These are phyloP conservation scores for Protonemura montana DNA, from an alignment of 2,888 invertebrate species.

Conservation along the genomic window DNA sequence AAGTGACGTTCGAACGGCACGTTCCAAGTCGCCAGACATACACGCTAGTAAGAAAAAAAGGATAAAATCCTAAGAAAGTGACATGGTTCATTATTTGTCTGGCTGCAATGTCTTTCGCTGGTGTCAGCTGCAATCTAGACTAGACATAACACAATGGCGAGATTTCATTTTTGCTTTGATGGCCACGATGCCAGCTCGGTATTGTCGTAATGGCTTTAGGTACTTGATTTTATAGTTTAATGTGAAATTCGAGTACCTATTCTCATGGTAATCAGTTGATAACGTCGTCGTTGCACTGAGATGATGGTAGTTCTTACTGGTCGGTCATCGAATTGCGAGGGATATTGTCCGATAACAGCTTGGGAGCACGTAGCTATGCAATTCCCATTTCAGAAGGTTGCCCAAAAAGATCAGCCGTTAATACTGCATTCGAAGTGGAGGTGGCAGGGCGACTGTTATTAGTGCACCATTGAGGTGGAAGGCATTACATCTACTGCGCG, in stretches of 20 bases:
- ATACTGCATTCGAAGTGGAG: not conserved
- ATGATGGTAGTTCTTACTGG: not conserved
- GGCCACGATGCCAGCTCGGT: not conserved
- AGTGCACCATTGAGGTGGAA: not conserved
- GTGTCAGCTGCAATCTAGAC: constrained; percentile 15
- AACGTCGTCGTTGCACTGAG: not conserved
- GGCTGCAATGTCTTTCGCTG: not conserved
- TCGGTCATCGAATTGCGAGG: not conserved
- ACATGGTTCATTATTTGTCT: not conserved
- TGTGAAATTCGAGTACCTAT: not conserved
- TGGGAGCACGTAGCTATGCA: not conserved
- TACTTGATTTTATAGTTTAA: not conserved
- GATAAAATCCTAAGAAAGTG: not conserved
- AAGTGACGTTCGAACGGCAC: not conserved
- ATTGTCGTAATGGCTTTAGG: not conserved
- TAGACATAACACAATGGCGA: constrained; percentile 12
- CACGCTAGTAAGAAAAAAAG: not conserved
- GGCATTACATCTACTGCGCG: not conserved
- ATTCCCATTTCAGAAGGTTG: not conserved
- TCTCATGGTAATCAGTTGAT: not conserved
- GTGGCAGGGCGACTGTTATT: not conserved
- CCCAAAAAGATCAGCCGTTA: not conserved
- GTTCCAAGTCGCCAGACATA: not conserved
- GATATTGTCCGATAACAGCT: not conserved
- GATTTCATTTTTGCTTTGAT: not conserved